Evolutionary conservation across 2,888 invertebrate species (phyloP).

Genomic region (Tethea ocularis): DNA sequence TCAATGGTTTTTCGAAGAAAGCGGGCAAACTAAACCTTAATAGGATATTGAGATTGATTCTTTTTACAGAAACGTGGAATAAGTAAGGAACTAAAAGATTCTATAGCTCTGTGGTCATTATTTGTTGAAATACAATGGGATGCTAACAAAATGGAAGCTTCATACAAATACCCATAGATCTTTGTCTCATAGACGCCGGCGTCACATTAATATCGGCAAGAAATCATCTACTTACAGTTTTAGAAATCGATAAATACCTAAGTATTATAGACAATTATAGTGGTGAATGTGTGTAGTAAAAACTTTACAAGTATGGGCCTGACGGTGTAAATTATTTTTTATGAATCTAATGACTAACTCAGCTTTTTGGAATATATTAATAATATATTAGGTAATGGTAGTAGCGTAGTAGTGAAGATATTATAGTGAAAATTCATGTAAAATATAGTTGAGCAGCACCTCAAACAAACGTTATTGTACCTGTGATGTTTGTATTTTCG

Average conservation of each 20-base stretch:
- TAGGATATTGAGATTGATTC: slow-evolving; percentile 62
- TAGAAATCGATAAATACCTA: not conserved
- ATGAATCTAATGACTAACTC: too few species aligned
- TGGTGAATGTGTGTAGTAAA: not conserved
- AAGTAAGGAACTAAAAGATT: slow-evolving; percentile 69
- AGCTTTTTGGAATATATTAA: too few species aligned
- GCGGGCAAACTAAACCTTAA: slow-evolving; percentile 55
- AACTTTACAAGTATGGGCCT: not conserved
- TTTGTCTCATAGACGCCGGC: slow-evolving; percentile 74
- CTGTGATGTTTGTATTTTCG: too few species aligned
- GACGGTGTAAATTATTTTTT: not conserved
- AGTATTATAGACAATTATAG: too few species aligned
- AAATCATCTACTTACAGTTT: not conserved
- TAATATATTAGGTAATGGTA: too few species aligned
- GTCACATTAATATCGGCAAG: slow-evolving; percentile 32
- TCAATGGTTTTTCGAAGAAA: slow-evolving; percentile 48
- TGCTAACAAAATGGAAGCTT: slow-evolving; percentile 50
- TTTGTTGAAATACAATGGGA: slow-evolving; percentile 62
- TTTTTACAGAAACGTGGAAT: slow-evolving; percentile 52
- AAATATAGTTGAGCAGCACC: too few species aligned
- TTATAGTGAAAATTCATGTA: too few species aligned
- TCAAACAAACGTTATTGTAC: too few species aligned
- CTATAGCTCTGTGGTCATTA: slow-evolving; percentile 68
- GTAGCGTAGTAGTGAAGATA: too few species aligned
- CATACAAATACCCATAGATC: slow-evolving; percentile 27